Base-by-base conservation (phyloP, 2,797 vertebrate genomes). In the Merluccius polli region DNA sequence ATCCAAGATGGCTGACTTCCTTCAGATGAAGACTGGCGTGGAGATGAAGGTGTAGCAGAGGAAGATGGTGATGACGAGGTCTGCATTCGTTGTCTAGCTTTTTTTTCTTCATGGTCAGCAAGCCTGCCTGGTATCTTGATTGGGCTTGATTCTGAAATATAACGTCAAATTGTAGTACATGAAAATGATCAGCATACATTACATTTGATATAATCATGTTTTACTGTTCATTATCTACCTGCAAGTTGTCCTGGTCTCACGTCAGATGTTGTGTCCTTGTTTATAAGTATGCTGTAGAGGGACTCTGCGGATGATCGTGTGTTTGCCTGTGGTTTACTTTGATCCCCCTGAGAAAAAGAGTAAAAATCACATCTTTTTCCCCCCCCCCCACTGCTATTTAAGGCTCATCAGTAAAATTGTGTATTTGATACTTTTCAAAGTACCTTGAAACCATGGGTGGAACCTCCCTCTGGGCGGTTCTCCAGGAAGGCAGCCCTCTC, bases 1-100 rank as follows among this genome's bases (percentile, higher is more conserved):
- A 99, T 97, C 98, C 98, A 99, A 0, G 92, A 96, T 0, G 97
- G 98, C 86, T 98, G 95, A 32, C 89, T 88, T 0, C 87, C 77
- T 35, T 93, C 93, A 41, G 93, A 83, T 10, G 84, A 74, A 41
- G 91, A 86, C 74, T 91, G 89, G 73, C 90, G 85, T 52, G 81
- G 78, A 12, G 91, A 89, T 7, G 90, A 80, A 30, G 82, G 78
- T 36, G 83, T 79, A 24, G 89, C 88, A 27, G 90, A 86, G 1
- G 83, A 83, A 1, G 92, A 87, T 1, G 78, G 81, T 0, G 82
- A 81, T 12, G 86, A 85, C 59, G 87, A 85, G 4, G 86, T 73
- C 8, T 48, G 30, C 75, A 77, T n/a, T 30, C 89, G 89, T 87
- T 91, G 95, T 91, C 89, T 90, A 74, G 85, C 87, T 81, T 89